Evolutionary conservation across 2,888 invertebrate genomes (phyloP), one percentile per base, ranked within the genome.

Genomic region (Dryomyza anilis): DNA sequence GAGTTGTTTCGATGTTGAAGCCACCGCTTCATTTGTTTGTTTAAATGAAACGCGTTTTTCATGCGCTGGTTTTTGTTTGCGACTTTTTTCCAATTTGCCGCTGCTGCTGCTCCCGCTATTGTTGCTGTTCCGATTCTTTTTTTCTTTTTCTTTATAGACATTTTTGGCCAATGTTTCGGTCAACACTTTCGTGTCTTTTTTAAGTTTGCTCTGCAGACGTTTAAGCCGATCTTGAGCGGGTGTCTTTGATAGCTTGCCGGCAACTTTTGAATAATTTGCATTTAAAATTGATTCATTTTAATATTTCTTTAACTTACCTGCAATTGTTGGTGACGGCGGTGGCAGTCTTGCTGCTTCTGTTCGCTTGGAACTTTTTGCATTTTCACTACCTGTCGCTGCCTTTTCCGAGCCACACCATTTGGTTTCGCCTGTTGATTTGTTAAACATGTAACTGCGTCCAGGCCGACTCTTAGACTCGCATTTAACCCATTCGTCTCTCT

Each of bases 151-250:
- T 25, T 50, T 21, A n/a, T 27, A n/a, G 27, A n/a, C 7, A 25
- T 50, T 27, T 14, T 33, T 55, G 7, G 10, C 36, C 16, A 62
- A 61, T 69, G 58, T 68, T 60, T 55, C 63, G 33, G 36, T 66
- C 25, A 50, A 25, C 1, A 25, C 45, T n/a, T 23, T 46, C 23
- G 65, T 66, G 29, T 33, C 23, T 4, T 69, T 66, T 30, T 71
- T 72, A 2, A 79, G 61, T 10, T 70, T 71, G 2, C 63, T 65
- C 63, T 78, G 80, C 16, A 80, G 63, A 3, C 75, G 70, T 39
- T 79, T 78, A 0, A 81, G 72, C 0, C 81, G 78, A 63, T 78
- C 78, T 61, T 81, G 79, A 0, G 81, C 76, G 0, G 75, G 71
- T 10, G 65, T 71, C 19, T 62, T 66, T 0, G 36, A 7, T 1